Conservation (phyloP, 2,113 vertebrate genomes). For the Amphiprion percula region DNA sequence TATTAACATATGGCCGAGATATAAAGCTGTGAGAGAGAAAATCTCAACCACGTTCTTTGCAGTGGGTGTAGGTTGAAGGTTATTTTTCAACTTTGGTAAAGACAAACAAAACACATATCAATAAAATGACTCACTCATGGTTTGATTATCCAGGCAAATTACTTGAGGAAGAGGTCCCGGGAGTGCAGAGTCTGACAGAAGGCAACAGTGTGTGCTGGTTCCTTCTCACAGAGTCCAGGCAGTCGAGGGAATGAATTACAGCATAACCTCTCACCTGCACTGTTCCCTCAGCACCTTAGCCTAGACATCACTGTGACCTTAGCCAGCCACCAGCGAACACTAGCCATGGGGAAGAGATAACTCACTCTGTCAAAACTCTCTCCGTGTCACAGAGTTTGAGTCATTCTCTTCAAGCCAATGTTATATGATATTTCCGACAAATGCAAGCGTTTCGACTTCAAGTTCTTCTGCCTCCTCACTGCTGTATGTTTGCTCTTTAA, state of each 20-base stretch:
- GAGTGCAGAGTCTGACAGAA: conserved; percentile 27
- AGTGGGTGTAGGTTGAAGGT: conserved; percentile 11
- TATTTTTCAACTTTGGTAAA: conserved; percentile 31
- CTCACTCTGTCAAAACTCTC: conserved; percentile 55
- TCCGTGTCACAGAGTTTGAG: conserved; percentile 48
- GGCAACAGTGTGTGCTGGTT: conserved; percentile 45
- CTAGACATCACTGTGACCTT: conserved; percentile 60
- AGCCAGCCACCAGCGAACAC: conserved; percentile 41
- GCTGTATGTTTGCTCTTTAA: not conserved
- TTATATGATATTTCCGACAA: conserved; percentile 24
- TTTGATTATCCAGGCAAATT: conserved; percentile 45
- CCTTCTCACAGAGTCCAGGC: conserved; percentile 33
- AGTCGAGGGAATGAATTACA: conserved; percentile 54
- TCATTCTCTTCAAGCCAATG: conserved; percentile 37
- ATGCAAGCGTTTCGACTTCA: not conserved
- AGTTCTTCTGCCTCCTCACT: not conserved
- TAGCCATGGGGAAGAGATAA: conserved; percentile 57
- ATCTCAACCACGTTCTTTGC: not conserved
- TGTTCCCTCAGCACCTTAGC: conserved; percentile 39
- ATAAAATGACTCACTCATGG: conserved; percentile 57
- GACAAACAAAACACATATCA: conserved; percentile 51
- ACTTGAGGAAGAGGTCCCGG: conserved; percentile 13
- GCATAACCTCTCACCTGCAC: conserved; percentile 47
- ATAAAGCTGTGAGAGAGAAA: not conserved
- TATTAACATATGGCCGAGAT: not conserved